Evolutionary conservation across 2,797 vertebrate genomes (phyloP).

Genomic region (Sus cebifrons): DNA sequence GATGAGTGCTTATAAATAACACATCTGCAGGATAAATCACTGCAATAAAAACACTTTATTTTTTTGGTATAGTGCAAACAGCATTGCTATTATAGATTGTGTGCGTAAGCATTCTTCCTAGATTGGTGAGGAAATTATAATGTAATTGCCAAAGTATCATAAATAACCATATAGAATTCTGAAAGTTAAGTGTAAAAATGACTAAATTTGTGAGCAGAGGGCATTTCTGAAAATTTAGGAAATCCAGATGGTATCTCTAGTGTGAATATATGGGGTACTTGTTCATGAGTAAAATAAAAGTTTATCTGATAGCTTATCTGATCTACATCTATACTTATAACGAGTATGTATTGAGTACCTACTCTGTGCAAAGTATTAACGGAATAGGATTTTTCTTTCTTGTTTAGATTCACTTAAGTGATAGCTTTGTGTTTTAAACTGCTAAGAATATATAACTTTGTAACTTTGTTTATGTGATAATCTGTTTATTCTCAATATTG

Average conservation of each 20-base stretch:
- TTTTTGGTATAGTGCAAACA: conserved; percentile 72
- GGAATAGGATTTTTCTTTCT: background rate
- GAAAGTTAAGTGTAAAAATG: conserved; percentile 49
- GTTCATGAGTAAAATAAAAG: conserved; percentile 10
- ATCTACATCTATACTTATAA: background rate
- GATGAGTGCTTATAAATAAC: conserved; percentile 41
- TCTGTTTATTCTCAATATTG: background rate
- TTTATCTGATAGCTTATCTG: background rate
- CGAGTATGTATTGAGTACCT: background rate
- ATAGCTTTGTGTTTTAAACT: conserved; percentile 34
- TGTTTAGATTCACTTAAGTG: background rate
- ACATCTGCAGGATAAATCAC: conserved; percentile 74
- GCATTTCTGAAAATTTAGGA: conserved; percentile 58
- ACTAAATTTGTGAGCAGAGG: conserved; percentile 34
- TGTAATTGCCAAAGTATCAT: conserved; percentile 55
- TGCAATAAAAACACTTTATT: conserved; percentile 80
- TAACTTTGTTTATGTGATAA: conserved; percentile 2
- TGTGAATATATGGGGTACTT: conserved; percentile 6
- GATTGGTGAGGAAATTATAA: conserved; percentile 62
- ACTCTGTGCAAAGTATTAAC: background rate
- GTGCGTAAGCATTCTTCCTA: conserved; percentile 49
- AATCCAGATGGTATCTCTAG: conserved; percentile 34
- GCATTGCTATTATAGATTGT: conserved; percentile 46
- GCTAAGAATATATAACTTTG: background rate
- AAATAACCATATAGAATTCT: conserved; percentile 52